A percentile compares a stretch with the other conserved stretches of the same genome.
Conservation (phyloP, 1,140 invertebrate species). For the Lasaia peninsularis region DNA sequence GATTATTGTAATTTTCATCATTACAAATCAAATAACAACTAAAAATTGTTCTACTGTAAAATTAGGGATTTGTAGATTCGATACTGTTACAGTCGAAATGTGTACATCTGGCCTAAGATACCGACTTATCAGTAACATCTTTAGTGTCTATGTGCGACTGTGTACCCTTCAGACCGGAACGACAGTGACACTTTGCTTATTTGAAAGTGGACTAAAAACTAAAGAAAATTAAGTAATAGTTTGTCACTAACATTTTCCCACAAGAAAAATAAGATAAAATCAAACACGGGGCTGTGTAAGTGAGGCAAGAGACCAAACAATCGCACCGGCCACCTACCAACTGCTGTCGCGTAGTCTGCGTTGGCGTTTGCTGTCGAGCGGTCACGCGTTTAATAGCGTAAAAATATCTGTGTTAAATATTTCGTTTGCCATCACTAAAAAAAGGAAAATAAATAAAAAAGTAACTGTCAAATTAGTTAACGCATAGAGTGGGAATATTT, state of each 20-base stretch:
- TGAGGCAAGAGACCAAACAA: slow-evolving; percentile 29
- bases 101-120: too few species aligned
- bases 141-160: too few species aligned
- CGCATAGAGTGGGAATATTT: too few species aligned
- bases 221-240: slow-evolving; percentile 3
- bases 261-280: slow-evolving; percentile 6
- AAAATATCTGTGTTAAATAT: neutral
- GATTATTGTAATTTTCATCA: too few species aligned
- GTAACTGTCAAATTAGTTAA: too few species aligned
- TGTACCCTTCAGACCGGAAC: too few species aligned
- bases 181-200: neutral
- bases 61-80: too few species aligned
- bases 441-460: too few species aligned
- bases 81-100: too few species aligned
- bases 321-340: slow-evolving; percentile 20
- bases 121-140: too few species aligned
- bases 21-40: too few species aligned
- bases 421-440: neutral
- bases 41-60: too few species aligned
- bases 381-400: slow-evolving; percentile 23
- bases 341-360: slow-evolving; percentile 30
- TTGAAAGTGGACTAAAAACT: neutral
- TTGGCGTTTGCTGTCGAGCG: slow-evolving; percentile 26
- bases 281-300: slow-evolving; percentile 15
- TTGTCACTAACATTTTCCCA: neutral